Base-by-base conservation (phyloP, 2,888 invertebrate genomes). In the Eupithecia dodoneata region DNA sequence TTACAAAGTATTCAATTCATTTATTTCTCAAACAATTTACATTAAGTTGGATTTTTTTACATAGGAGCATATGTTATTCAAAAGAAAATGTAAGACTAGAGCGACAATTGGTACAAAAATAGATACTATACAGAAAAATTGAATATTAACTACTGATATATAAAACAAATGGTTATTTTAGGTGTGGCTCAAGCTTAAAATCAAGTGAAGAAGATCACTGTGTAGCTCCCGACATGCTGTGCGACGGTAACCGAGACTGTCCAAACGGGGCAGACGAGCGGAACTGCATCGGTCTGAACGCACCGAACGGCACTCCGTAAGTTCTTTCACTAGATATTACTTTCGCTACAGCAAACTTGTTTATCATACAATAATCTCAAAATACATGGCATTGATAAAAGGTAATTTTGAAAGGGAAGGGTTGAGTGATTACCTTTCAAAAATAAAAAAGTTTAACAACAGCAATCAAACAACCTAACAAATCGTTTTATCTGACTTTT, bases 171-270 rank as follows among this genome's bases (percentile, higher is more conserved):
- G 6, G 15, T 41, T 45, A 12, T 73, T 71, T 10, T 63, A 94
- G 95, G 71, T 95, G 95, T 74, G 86, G 85, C 3, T 82, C 78
- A 2, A 92, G 85, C 3, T 82, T 78, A 2, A 92, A 93, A 42
- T 83, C 83, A 0, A 83, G 73, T 15, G 83, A 87, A 7, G 85
- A 84, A 45, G 91, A 95, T 9, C 92, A 94, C 73, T 98, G 98
- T 84, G 95, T 98, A 69, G 96, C 97, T 0, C 93, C 93, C 44
- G 97, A 98, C 81, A 96, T 97, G 91, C 96, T 98, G 0, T 98
- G 98, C 86, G 98, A 98, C 86, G 97, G 96, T n/a, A 89, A 96
- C 9, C 84, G 88, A 0, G 98, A 98, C 85, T 98, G 98, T 87
- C 96, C 96, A 0, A 93, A 96, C 77, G 97, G 96, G 7, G 97